Evolutionary conservation across 2,113 vertebrate species (phyloP).

Genomic region (Pelecanus crispus): DNA sequence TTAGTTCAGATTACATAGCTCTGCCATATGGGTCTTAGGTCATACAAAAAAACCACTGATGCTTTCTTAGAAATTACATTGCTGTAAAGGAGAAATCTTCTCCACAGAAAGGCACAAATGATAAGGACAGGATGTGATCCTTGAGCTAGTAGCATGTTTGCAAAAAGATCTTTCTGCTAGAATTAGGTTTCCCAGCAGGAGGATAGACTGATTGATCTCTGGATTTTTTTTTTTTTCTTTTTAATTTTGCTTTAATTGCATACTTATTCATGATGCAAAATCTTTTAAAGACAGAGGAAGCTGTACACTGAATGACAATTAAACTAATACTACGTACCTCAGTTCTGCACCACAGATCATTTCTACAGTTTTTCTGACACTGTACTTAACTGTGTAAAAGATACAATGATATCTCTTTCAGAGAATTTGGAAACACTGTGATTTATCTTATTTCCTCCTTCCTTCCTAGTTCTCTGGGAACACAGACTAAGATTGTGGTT

Average conservation of each 20-base stretch:
- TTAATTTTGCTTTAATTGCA: not conserved
- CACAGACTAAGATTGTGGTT: not conserved
- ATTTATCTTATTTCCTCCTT: not conserved
- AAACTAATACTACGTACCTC: not conserved
- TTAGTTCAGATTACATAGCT: not conserved
- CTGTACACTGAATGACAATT: not conserved
- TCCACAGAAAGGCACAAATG: not conserved
- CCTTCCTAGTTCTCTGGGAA: not conserved
- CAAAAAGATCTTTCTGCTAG: not conserved
- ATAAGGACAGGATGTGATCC: not conserved
- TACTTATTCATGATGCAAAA: not conserved
- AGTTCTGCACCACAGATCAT: not conserved
- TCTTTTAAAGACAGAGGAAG: not conserved
- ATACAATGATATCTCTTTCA: not conserved
- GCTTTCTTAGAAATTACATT: not conserved
- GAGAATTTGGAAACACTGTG: not conserved
- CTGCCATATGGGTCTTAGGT: not conserved
- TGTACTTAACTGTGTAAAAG: not conserved
- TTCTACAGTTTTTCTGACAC: not conserved
- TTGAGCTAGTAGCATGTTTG: not conserved
- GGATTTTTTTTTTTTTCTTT: too few relatives aligned
- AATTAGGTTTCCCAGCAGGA: not conserved
- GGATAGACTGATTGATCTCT: not conserved
- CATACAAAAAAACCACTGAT: not conserved
- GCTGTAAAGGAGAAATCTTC: not conserved